Evolutionary conservation across 2,888 invertebrate species (phyloP).

Genomic region (Slavum lentiscoides): DNA sequence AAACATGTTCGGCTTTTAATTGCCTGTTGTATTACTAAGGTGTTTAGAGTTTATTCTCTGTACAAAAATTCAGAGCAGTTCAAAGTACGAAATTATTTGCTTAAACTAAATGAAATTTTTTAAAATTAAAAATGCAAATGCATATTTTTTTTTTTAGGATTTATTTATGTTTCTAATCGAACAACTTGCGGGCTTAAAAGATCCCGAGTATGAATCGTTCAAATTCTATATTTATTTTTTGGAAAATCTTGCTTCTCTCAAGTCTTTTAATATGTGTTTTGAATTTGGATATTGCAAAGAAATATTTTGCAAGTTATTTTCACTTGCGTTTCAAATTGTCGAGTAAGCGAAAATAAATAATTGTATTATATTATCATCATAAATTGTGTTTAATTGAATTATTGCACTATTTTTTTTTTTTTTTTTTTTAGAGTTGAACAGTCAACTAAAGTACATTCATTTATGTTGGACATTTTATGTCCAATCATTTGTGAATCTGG

Average conservation of each 20-base stretch:
- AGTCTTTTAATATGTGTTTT: slow-evolving; percentile 98
- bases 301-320: slow-evolving; percentile 91
- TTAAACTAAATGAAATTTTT: slow-evolving; percentile 1
- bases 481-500: slow-evolving; percentile 95
- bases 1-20: slow-evolving; percentile 92
- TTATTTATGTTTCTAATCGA: slow-evolving; percentile 94
- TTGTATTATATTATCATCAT: not conserved
- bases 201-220: slow-evolving; percentile 96
- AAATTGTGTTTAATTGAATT: slow-evolving; percentile 18
- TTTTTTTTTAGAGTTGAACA: slow-evolving; percentile 97
- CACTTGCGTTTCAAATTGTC: slow-evolving; percentile 92
- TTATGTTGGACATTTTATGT: slow-evolving; percentile 93
- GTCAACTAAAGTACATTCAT: slow-evolving; percentile 92
- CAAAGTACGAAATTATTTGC: slow-evolving; percentile 62
- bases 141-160: slow-evolving; percentile 66
- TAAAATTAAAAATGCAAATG: too few relatives aligned
- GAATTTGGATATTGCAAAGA: slow-evolving; percentile 97
- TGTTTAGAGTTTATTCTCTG: slow-evolving; percentile 93
- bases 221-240: slow-evolving; percentile 95
- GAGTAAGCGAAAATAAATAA: slow-evolving; percentile 70
- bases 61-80: slow-evolving; percentile 95
- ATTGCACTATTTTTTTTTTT: slow-evolving; percentile 57
- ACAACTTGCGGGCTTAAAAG: slow-evolving; percentile 88
- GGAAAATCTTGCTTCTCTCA: slow-evolving; percentile 95
- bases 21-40: slow-evolving; percentile 97